Evolutionary conservation across 2,888 invertebrate species (phyloP), one percentile per base, ranked within the genome.

Genomic region (Xestia c-nigrum): DNA sequence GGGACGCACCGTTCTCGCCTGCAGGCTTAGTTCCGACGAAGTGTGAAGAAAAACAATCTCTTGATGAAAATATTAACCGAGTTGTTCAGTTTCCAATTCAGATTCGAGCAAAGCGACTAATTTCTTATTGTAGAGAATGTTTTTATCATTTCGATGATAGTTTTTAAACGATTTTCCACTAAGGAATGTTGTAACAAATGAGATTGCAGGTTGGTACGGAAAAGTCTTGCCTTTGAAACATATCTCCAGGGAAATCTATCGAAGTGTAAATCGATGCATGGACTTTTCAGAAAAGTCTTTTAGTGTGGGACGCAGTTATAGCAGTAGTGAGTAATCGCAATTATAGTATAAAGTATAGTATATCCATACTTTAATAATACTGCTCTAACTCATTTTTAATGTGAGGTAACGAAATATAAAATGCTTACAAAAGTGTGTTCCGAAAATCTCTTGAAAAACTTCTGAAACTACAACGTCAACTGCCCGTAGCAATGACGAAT

Each of bases 1-100:
- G 90, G 91, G 91, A 89, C 83, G 84, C 84, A 80, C 71, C 83
- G 84, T 78, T 83, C 83, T 79, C 83, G 77, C 72, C 80, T 76
- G 84, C 69, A 81, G 84, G 72, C 70, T 76, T 74, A 63, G 80
- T 84, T 50, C 74, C 52, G n/a, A 74, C 31, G 46, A 70, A 57
- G 67, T 73, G 52, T 65, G 50, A 74, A 77, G 70, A 66, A 46
- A 52, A 75, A 70, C 43, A 72, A 67, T 79, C n/a, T 64, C 40
- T 57, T 63, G 12, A 76, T 76, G 70, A 78, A 78, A 83, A 78
- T 75, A 75, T 81, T 81, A 66, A 75, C 68, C 59, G 47, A 72
- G 55, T 66, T 71, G 9, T 69, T 76, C 31, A 74, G 24, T 63
- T 76, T 72, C 12, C 10, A 61, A 52, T 74, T 66, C 12, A 55